A percentile compares a stretch with the other conserved stretches of the same genome.
Conservation (phyloP, 2,888 invertebrate species). For the Megaustenia siamemsis region DNA sequence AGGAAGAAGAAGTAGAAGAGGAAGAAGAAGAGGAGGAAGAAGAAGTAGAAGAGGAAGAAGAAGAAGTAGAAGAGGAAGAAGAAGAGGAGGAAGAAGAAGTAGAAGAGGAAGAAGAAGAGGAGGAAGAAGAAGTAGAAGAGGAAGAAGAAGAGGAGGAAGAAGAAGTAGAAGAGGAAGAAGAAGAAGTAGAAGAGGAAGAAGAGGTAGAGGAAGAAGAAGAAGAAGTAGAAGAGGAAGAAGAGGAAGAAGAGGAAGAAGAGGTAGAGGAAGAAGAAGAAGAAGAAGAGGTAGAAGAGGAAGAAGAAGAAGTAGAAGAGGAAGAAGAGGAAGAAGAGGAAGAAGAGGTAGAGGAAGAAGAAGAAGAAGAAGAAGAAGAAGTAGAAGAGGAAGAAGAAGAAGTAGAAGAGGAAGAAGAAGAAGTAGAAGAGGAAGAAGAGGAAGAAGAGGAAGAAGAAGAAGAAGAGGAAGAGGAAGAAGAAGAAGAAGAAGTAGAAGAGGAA, state of each 20-base stretch:
- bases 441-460: neutral
- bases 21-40: constrained; percentile 5
- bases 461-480: neutral
- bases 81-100: neutral
- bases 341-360: neutral
- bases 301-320: neutral
- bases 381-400: neutral
- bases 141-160: neutral
- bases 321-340: too few species aligned
- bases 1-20: neutral
- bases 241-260: neutral
- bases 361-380: neutral
- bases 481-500: neutral
- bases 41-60: neutral
- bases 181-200: constrained; percentile 7
- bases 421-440: neutral
- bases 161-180: neutral
- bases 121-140: neutral
- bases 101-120: neutral
- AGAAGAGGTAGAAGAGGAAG: too few species aligned
- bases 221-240: neutral
- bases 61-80: neutral
- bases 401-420: neutral
- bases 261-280: neutral
- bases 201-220: constrained; percentile 9